Evolutionary conservation across 2,797 vertebrate genomes (phyloP), one percentile per base, ranked within the genome.

Genomic region (Lophotriccus pileatus): DNA sequence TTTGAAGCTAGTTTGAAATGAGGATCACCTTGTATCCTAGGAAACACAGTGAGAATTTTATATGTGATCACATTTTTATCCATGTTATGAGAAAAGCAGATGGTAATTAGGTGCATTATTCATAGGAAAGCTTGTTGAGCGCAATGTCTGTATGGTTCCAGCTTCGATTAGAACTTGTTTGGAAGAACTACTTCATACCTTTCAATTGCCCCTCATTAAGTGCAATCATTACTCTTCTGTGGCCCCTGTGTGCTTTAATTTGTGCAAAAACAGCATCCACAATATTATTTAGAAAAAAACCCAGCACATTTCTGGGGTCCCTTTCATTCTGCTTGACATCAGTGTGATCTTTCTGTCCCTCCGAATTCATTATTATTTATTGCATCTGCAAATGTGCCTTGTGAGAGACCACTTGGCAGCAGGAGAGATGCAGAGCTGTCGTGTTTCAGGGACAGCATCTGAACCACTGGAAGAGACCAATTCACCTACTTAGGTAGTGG

Each of bases 1-100:
- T 97, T 98, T 93, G 94, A 97, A 96, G 94, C 89, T 96, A 96
- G 89, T 97, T 96, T 96, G 96, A 98, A 97, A 97, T 97, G 96
- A 97, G 96, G 96, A 97, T 98, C 88, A 89, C 96, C 97, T 95
- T 95, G 97, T 96, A 94, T 92, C 95, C 97, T 95, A 96, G 96
- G 96, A 97, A 97, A 96, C 95, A 95, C 95, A 94, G 93, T 62
- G 87, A 95, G 88, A 94, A 86, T 93, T 96, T 96, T 95, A 87
- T 91, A 92, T 96, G 93, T 97, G 96, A 96, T 97, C 94, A 96
- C 90, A 96, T 96, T 96, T 97, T 97, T 95, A 91, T 94, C 95
- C 93, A 96, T 91, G 92, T 93, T 95, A 93, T 95, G 90, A 93
- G 94, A 96, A 96, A 97, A 97, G 87, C 94, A 97, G 97, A 96